phyloP scores from a whole-genome alignment of 2,888 invertebrate genomes.

The Diploptera punctata region DNA sequence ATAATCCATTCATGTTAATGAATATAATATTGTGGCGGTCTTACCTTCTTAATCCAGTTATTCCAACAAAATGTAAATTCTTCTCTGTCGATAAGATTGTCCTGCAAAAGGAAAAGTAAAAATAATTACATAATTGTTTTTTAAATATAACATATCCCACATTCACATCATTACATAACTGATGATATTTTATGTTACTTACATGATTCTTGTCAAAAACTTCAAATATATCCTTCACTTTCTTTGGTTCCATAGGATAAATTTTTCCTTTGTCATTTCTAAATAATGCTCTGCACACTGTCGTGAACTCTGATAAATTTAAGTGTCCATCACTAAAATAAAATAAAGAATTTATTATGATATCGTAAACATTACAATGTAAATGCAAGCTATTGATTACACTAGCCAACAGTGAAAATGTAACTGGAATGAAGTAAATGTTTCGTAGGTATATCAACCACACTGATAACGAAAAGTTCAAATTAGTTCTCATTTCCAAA shows the following conservation, averaged over 20 bases:
- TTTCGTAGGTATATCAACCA: too few relatives aligned
- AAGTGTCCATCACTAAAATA: slow-evolving; percentile 77
- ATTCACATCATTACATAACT: too few relatives aligned
- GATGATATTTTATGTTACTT: slow-evolving; percentile 39
- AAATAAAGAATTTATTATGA: slow-evolving; percentile 29
- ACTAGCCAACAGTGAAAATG: too few relatives aligned
- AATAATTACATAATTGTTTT: background rate
- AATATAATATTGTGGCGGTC: background rate
- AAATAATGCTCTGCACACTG: slow-evolving; percentile 85
- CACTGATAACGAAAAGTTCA: too few relatives aligned
- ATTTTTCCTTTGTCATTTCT: slow-evolving; percentile 86
- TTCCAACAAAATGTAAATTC: slow-evolving; percentile 35
- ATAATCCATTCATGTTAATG: too few relatives aligned
- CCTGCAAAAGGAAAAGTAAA: slow-evolving; percentile 8
- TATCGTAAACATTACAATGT: too few relatives aligned
- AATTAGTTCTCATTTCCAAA: too few relatives aligned
- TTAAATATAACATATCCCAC: too few relatives aligned
- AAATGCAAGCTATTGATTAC: too few relatives aligned
- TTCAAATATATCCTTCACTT: slow-evolving; percentile 76
- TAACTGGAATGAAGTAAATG: too few relatives aligned
- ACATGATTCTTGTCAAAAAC: slow-evolving; percentile 78
- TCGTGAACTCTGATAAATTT: slow-evolving; percentile 76
- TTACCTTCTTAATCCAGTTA: slow-evolving; percentile 35
- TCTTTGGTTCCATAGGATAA: slow-evolving; percentile 74
- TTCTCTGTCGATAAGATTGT: slow-evolving; percentile 26